Conservation (phyloP, 2,888 invertebrate genomes). For the Dicyrtoma fusca region DNA sequence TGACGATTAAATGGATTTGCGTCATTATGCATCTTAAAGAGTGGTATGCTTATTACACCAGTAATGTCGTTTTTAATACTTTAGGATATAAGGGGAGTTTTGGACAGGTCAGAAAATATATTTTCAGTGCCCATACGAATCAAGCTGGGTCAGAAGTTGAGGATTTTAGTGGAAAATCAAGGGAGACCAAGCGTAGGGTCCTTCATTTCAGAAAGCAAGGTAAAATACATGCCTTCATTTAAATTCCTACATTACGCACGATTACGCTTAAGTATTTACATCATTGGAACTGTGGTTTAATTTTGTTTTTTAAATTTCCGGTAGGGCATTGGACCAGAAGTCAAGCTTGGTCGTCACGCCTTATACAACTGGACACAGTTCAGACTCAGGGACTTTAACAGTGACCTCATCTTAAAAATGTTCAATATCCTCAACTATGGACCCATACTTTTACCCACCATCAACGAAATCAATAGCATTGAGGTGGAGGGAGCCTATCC, state of each 20-base stretch:
- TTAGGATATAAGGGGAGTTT: slow-evolving; percentile 57
- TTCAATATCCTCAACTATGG: slow-evolving; percentile 43
- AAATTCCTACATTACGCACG: too few species aligned
- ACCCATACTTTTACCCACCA: slow-evolving; percentile 16
- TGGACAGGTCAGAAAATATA: slow-evolving; percentile 57
- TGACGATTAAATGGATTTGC: too few species aligned
- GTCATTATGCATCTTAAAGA: too few species aligned
- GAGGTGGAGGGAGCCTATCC: slow-evolving; percentile 10
- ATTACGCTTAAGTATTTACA: too few species aligned
- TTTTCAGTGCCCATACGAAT: slow-evolving; percentile 59
- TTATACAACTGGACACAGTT: slow-evolving; percentile 69
- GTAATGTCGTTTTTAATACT: too few species aligned
- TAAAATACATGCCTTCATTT: too few species aligned
- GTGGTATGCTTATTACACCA: too few species aligned
- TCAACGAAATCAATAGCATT: slow-evolving; percentile 19
- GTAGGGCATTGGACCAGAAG: slow-evolving; percentile 67
- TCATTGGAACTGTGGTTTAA: too few species aligned
- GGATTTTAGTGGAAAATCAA: slow-evolving; percentile 72
- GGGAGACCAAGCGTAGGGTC: slow-evolving; percentile 73
- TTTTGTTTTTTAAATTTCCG: neutral
- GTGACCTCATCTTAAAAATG: slow-evolving; percentile 46
- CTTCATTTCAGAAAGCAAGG: slow-evolving; percentile 49
- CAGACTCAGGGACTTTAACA: slow-evolving; percentile 43
- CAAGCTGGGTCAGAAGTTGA: slow-evolving; percentile 58
- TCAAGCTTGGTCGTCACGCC: slow-evolving; percentile 63